phyloP scores from a whole-genome alignment of 2,113 vertebrate genomes.

The Octodon degus region DNA sequence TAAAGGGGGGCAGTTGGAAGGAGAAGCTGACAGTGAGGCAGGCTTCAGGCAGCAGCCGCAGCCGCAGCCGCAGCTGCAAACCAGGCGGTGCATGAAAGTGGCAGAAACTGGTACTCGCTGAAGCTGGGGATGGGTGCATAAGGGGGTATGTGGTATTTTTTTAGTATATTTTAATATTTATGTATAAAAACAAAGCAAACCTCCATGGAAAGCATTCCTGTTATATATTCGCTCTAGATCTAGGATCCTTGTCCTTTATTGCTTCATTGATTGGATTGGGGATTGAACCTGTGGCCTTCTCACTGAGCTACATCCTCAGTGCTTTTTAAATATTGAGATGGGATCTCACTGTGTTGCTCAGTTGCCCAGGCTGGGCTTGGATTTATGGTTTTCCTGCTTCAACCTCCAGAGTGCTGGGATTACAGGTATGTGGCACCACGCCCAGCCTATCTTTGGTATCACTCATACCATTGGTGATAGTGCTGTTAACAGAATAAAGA shows the following conservation, averaged over 20 bases:
- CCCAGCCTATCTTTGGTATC: neutral
- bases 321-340: neutral
- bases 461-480: neutral
- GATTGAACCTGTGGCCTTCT: neutral
- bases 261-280: neutral
- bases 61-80: no score
- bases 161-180: constrained; percentile 55
- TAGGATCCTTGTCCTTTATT: neutral
- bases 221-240: neutral
- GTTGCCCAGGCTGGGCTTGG: neutral
- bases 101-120: neutral
- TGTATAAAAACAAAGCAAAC: neutral
- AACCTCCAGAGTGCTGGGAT: neutral
- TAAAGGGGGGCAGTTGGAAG: neutral
- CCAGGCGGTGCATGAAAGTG: neutral
- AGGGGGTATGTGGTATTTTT: constrained; percentile 15
- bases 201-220: neutral
- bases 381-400: neutral
- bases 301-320: neutral
- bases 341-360: neutral
- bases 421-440: neutral
- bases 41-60: neutral
- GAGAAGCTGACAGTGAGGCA: neutral
- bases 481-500: neutral
- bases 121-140: neutral